Evolutionary conservation across 2,797 vertebrate genomes (phyloP), one percentile per base, ranked within the genome.

Genomic region (Furcifer pardalis): DNA sequence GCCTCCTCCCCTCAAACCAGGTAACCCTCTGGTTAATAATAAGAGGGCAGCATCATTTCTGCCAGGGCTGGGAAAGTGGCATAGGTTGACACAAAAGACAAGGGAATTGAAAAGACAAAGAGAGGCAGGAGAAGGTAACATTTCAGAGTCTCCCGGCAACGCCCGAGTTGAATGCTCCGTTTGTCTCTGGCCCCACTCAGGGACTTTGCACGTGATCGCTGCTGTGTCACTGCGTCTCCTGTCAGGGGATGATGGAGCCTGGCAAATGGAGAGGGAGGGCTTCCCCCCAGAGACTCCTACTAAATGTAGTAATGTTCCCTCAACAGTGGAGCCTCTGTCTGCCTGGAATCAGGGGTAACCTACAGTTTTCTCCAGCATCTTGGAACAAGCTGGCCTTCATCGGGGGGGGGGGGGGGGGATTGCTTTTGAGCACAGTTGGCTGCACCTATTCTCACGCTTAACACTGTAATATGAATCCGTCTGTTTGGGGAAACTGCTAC

Each of bases 251-350:
- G 91, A 95, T 89, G 92, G 95, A 93, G 95, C 74, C 92, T 94
- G 95, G 95, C 96, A 95, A 80, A 32, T 12, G 85, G 1, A 13
- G 77, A 80, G 30, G 88, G 78, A 35, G 65, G 2, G 19, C 60
- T 15, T 23, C n/a, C 40, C 91, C 96, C 94, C 92, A 88, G 93
- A 95, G 96, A 95, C 90, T 32, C 59, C 30, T 66, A 92, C 89
- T 79, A 86, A 87, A 84, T 62, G 89, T 49, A 93, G 94, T 93
- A 95, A 94, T 91, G 95, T 63, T 93, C 89, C 91, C 84, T 90
- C 91, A 95, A 96, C 96, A 96, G 95, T 93, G 88, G 89, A 59
- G 66, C 86, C 92, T 95, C 95, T 96, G 95, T 96, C 79, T 95
- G 91, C 84, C 83, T 1, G 90, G 91, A 88, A 88, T 86, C 80